These are phyloP conservation scores for Otis tarda DNA, from an alignment of 2,113 vertebrate species.

Conservation along the genomic window DNA sequence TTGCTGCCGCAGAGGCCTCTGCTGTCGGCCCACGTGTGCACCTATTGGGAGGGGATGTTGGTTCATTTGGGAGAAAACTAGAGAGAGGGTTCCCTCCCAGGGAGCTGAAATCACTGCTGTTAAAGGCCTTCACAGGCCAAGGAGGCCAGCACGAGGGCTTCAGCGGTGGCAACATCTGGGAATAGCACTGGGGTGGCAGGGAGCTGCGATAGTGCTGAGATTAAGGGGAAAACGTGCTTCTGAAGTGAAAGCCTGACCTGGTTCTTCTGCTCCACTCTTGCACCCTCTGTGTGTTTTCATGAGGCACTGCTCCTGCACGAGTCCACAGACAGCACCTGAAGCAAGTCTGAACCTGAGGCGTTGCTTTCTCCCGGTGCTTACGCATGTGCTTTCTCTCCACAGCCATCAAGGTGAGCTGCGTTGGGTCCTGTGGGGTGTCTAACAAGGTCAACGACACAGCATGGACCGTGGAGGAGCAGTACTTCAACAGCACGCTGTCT, in stretches of 20 bases:
- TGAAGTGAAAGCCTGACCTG: neutral
- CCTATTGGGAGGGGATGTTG: neutral
- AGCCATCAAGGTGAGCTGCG: slow-evolving; percentile 93
- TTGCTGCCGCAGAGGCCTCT: neutral
- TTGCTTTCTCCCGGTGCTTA: neutral
- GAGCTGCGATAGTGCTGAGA: neutral
- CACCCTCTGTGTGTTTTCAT: neutral
- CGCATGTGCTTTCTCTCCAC: neutral
- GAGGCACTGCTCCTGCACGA: neutral
- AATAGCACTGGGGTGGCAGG: neutral
- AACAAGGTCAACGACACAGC: slow-evolving; percentile 83
- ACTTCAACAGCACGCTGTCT: slow-evolving; percentile 88
- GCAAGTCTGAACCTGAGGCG: neutral
- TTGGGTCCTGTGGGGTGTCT: slow-evolving; percentile 89
- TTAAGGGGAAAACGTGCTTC: neutral
- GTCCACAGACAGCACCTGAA: neutral
- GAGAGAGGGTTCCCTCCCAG: neutral
- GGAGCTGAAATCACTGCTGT: neutral
- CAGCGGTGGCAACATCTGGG: neutral
- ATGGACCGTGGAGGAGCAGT: slow-evolving; percentile 88
- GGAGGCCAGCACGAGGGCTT: neutral
- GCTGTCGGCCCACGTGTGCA: neutral
- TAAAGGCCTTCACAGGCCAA: neutral
- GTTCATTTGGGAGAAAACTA: neutral
- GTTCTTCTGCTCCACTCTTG: neutral